Evolutionary conservation across 2,797 vertebrate genomes (phyloP), one percentile per base, ranked within the genome.

Genomic region (Eospalax fontanierii): DNA sequence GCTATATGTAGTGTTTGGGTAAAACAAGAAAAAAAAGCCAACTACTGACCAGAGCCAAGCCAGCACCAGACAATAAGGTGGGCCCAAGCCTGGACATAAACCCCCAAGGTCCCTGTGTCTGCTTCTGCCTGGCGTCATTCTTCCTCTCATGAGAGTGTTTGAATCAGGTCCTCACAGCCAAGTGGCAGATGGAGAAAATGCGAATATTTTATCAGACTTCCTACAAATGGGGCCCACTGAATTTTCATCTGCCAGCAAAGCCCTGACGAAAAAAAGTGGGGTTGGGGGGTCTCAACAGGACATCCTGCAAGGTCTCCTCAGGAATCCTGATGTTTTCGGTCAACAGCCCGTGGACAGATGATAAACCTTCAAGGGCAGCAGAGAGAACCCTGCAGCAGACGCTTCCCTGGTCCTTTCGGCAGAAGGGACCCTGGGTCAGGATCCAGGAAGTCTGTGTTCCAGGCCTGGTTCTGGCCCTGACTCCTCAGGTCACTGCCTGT

Each of bases 161-260:
- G 73, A 91, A 84, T 89, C 81, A 33, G 38, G 82, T 81, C 93
- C 84, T 75, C 78, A 93, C 89, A 94, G 96, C 97, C 97, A 97
- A 97, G 96, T 85, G 91, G 94, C 97, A 97, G 97, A 97, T 97
- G 96, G 97, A 95, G 97, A 97, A 96, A 88, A 97, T 87, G 92
- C 93, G 96, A 96, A 93, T 97, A 95, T 97, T 97, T 97, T 97
- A 97, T 97, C 97, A 96, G 97, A 97, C 97, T 97, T 96, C 95
- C 96, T 95, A 96, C 95, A 95, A 97, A 93, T 63, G 95, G 93
- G 83, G 70, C 80, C 84, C 46, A 54, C 89, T 94, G 93, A 95
- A 95, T 97, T 97, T 91, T 93, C 92, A 95, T 95, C 96, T 91
- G 80, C 96, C 91, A 88, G 89, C 93, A 94, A 95, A 94, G 89